These are phyloP conservation scores for Sceloporus undulatus DNA, from an alignment of 2,113 vertebrate species.

Conservation along the genomic window DNA sequence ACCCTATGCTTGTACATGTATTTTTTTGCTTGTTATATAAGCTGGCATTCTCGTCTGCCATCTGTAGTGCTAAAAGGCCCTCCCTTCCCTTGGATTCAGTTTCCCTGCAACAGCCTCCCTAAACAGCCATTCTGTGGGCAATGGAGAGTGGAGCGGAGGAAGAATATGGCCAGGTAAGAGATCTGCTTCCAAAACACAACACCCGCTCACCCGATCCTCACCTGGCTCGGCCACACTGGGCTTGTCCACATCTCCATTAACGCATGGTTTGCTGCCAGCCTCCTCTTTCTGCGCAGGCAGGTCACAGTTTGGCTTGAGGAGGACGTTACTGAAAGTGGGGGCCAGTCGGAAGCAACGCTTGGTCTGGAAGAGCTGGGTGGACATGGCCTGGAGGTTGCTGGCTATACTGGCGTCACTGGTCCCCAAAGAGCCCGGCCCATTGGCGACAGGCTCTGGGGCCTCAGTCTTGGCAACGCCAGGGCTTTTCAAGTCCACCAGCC, in stretches of 20 bases:
- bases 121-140: too few species aligned
- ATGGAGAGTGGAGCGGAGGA: too few species aligned
- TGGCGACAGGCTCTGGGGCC: slow-evolving; percentile 75
- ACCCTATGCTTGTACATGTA: too few species aligned
- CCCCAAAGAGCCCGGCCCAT: slow-evolving; percentile 79
- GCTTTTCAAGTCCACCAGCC: slow-evolving; percentile 56
- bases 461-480: slow-evolving; percentile 60
- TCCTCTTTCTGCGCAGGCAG: background rate
- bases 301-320: slow-evolving; percentile 80
- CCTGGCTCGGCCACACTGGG: slow-evolving; percentile 80
- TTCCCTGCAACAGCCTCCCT: too few species aligned
- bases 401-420: slow-evolving; percentile 89
- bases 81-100: too few species aligned
- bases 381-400: slow-evolving; percentile 98
- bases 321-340: slow-evolving; percentile 94
- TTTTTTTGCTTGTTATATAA: too few species aligned
- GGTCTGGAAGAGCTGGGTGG: slow-evolving; percentile 94
- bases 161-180: accelerated
- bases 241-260: slow-evolving; percentile 81
- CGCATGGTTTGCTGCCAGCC: slow-evolving; percentile 65
- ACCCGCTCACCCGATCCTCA: slow-evolving; percentile 51
- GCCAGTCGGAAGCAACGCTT: slow-evolving; percentile 96
- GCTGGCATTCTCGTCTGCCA: too few species aligned
- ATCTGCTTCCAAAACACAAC: accelerated
- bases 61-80: too few species aligned